phyloP scores from a whole-genome alignment of 2,113 vertebrate species.

The Clarias macrocephalus region DNA sequence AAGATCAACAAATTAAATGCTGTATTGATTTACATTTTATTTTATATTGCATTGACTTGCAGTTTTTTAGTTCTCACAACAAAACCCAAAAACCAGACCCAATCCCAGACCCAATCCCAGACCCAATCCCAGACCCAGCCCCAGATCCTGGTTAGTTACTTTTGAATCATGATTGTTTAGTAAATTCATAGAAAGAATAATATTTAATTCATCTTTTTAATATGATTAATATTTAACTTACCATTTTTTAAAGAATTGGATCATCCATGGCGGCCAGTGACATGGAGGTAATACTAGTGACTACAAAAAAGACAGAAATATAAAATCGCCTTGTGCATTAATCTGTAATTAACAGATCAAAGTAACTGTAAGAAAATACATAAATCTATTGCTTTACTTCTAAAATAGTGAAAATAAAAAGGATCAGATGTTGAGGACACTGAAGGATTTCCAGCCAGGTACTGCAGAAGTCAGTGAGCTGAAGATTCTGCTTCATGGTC shows the following conservation, averaged over 20 bases:
- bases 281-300: background rate
- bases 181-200: too few relatives aligned
- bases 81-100: too few relatives aligned
- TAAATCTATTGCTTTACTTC: background rate
- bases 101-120: too few relatives aligned
- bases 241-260: slow-evolving; percentile 23
- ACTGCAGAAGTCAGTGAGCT: background rate
- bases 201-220: too few relatives aligned
- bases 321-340: background rate
- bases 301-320: background rate
- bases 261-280: background rate
- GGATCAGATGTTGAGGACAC: background rate
- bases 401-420: background rate
- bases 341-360: background rate
- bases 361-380: background rate
- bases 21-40: too few relatives aligned
- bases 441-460: background rate
- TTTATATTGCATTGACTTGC: too few relatives aligned
- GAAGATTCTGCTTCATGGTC: slow-evolving; percentile 9
- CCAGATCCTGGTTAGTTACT: too few relatives aligned
- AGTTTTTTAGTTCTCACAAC: too few relatives aligned
- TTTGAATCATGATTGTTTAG: too few relatives aligned
- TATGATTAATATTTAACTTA: too few relatives aligned
- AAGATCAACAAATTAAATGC: too few relatives aligned
- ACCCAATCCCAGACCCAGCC: too few relatives aligned